phyloP scores from a whole-genome alignment of 2,797 vertebrate species.

The Dermochelys coriacea region DNA sequence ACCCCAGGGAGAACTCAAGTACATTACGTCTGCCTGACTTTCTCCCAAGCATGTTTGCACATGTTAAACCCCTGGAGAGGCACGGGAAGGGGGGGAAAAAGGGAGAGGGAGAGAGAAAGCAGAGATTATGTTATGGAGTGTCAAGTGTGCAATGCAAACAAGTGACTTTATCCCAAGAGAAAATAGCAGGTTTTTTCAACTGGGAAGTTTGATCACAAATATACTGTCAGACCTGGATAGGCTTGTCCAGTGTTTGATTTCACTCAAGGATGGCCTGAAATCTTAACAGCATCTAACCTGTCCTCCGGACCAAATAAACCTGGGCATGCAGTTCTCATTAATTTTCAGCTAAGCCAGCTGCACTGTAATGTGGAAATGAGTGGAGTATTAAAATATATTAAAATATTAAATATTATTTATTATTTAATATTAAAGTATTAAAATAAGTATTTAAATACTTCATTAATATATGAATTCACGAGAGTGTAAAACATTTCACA shows the following conservation, averaged over 20 bases:
- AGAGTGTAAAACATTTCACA: background rate
- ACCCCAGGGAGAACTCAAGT: background rate
- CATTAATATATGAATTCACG: background rate
- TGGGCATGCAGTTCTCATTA: background rate
- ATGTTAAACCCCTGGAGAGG: background rate
- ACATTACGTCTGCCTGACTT: background rate
- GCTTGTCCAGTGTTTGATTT: background rate
- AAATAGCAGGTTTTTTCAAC: background rate
- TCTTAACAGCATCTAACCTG: background rate
- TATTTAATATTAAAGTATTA: background rate
- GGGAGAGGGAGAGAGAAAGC: background rate
- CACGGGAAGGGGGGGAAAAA: background rate
- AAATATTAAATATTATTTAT: too few species aligned
- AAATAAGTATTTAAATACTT: constrained; percentile 18
- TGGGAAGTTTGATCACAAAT: background rate
- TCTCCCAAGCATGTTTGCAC: background rate
- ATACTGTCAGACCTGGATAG: background rate
- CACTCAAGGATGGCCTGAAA: background rate
- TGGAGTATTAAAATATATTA: background rate
- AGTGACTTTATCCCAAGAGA: background rate
- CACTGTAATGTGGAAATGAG: background rate
- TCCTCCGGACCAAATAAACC: background rate
- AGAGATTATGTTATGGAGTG: background rate
- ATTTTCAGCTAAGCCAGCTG: background rate
- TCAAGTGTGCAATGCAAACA: background rate